phyloP scores from a whole-genome alignment of 2,888 invertebrate genomes.

The Cenopis cana region DNA sequence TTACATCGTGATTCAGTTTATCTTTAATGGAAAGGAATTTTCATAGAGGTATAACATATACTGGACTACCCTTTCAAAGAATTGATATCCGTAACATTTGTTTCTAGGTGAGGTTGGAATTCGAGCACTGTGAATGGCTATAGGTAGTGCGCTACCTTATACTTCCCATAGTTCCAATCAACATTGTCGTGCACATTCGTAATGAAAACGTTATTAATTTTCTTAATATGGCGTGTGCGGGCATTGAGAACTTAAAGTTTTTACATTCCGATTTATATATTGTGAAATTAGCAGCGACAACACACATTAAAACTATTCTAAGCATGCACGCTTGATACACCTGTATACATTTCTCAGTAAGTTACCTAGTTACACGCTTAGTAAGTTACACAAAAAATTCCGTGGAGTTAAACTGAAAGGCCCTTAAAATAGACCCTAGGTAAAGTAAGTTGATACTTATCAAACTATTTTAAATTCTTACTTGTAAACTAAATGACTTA shows the following conservation, averaged over 20 bases:
- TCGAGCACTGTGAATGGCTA: slow-evolving; percentile 24
- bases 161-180: slow-evolving; percentile 6
- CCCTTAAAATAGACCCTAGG: not conserved
- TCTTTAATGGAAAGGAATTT: not conserved
- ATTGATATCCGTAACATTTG: slow-evolving; percentile 21
- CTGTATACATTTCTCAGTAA: not conserved
- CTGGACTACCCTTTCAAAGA: not conserved
- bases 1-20: not conserved
- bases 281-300: slow-evolving; percentile 1
- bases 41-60: not conserved
- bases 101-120: slow-evolving; percentile 26
- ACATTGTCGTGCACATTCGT: slow-evolving; percentile 18
- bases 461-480: too few species aligned
- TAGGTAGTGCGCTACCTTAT: slow-evolving; percentile 2
- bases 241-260: slow-evolving; percentile 8
- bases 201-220: slow-evolving; percentile 16
- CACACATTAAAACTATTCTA: slow-evolving; percentile 5
- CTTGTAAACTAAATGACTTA: too few species aligned
- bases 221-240: slow-evolving; percentile 25
- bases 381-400: not conserved
- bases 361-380: too few species aligned
- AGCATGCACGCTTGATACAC: slow-evolving; percentile 6
- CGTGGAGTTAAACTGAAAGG: not conserved
- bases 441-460: too few species aligned
- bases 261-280: slow-evolving; percentile 9